These are phyloP conservation scores for Hypsibius dujardini DNA, from an alignment of 1,140 invertebrate genomes.

Conservation along the genomic window DNA sequence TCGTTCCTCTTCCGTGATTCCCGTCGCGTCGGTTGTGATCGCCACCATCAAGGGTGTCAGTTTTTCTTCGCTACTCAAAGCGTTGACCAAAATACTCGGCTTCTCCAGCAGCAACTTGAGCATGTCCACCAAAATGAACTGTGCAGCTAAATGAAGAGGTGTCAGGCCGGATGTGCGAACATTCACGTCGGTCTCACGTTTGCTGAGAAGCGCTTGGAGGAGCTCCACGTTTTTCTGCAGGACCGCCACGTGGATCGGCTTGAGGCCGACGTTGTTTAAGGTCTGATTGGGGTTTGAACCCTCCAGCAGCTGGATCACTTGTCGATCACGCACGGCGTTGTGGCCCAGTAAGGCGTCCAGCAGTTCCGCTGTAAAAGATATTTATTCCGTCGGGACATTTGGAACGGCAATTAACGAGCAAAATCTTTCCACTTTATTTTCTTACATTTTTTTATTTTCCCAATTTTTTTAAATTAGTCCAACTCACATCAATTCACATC, in stretches of 20 bases:
- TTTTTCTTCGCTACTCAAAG: neutral
- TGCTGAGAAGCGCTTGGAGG: neutral
- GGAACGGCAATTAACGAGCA: too few relatives aligned
- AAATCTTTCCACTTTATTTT: too few relatives aligned
- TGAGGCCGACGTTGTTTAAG: neutral
- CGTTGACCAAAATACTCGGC: neutral
- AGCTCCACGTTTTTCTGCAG: neutral
- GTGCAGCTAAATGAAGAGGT: neutral
- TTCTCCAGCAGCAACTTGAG: neutral
- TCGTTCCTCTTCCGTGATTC: neutral
- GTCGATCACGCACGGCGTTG: neutral
- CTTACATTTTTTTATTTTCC: too few relatives aligned
- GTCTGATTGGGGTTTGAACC: neutral
- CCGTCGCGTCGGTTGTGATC: neutral
- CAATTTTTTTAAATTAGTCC: too few relatives aligned
- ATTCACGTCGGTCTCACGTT: neutral
- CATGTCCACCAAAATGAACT: neutral
- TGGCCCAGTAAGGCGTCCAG: neutral
- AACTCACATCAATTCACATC: too few relatives aligned
- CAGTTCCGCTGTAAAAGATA: neutral
- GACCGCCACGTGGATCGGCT: neutral
- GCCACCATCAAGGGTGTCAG: constrained; percentile 1
- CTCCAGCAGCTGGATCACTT: neutral
- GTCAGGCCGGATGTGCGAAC: neutral
- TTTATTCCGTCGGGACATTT: too few relatives aligned